Evolutionary conservation across 2,888 invertebrate genomes (phyloP), one percentile per base, ranked within the genome.

Genomic region (Apamea monoglypha): DNA sequence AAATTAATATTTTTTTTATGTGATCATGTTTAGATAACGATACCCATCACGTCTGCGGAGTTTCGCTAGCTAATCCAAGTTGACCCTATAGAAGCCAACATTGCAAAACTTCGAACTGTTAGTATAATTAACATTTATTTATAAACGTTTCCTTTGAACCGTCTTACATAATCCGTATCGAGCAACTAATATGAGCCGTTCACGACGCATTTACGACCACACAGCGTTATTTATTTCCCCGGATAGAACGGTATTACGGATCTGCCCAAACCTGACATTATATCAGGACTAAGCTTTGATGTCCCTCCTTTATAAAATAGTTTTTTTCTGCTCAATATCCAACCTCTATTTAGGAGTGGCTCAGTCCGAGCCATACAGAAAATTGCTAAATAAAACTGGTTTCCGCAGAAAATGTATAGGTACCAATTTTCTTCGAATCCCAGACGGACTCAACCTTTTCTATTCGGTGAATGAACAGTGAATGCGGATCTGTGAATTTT

Each of bases 261-360:
- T 86, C 70, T 76, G 5, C 86, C 87, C 75, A 87, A 87, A 89
- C 83, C 88, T 84, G 81, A 81, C 88, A 86, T 89, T 90, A 91
- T 90, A 84, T 86, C 88, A 85, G 81, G 84, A 81, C 78, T 85
- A 81, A 88, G 88, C 92, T 91, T 92, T 91, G 91, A 91, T 90
- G 90, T 90, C 81, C 74, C n/a, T 85, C 74, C 76, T 87, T 79
- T 80, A 83, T 81, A 75, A 85, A 86, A 81, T 84, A 81, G 86
- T 83, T 86, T 88, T 85, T 81, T 85, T 82, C 85, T 84, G 71
- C 77, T 79, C 84, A 81, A 85, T 83, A 68, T 71, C 44, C 66
- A 70, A 69, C 74, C 71, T 84, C 76, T 81, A 83, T 87, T 87
- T 77, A 82, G 67, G 72, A 76, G 71, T 82, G 74, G 76, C 76